Base-by-base conservation (phyloP, 2,797 vertebrate genomes). In the Xenentodon cancila region DNA sequence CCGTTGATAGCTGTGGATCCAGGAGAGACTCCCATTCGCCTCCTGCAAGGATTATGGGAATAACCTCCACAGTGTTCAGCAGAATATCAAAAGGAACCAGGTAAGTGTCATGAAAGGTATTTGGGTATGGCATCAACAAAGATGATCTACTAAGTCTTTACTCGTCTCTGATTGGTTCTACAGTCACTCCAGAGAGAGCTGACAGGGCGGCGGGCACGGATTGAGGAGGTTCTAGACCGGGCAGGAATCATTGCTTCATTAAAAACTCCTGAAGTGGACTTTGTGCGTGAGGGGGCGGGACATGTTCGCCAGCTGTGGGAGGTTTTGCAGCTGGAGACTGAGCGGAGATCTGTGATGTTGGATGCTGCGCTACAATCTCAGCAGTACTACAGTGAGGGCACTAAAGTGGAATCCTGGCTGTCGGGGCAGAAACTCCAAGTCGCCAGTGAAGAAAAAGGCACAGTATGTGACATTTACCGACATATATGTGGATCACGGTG, bases 401-500 rank as follows among this genome's bases (percentile, higher is more conserved):
- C 93, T 0, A 96, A 96, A 84, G 94, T 96, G 0, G 96, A 97
- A 85, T 95, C 96, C 19, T 97, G 96, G 97, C 94, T 98, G 91
- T 95, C 96, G 0, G 96, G 95, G 59, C 95, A 97, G 87, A 97
- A 97, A 79, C 91, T 98, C 34, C 94, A 97, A 47, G 94, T 98
- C 83, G 95, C 94, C 87, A 94, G 93, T 3, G 95, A 96, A 66
- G 97, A 98, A 71, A 96, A 95, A 64, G 96, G 96, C 64, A 95
- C 93, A 77, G 96, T 93, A 89, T 5, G 89, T 65, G 34, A 37
- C 34, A 37, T 11, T 37, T 37, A 37, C 34, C 20, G n/a, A 22
- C 11, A 18, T 25, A 43, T 40, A 34, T 0, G 25, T 22, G 12
- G 17, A 25, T 53, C 9, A 40, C 25, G 30, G 49, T 20, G 20